phyloP scores from a whole-genome alignment of 2,797 vertebrate genomes.

The Pseudochaenichthys georgianus region DNA sequence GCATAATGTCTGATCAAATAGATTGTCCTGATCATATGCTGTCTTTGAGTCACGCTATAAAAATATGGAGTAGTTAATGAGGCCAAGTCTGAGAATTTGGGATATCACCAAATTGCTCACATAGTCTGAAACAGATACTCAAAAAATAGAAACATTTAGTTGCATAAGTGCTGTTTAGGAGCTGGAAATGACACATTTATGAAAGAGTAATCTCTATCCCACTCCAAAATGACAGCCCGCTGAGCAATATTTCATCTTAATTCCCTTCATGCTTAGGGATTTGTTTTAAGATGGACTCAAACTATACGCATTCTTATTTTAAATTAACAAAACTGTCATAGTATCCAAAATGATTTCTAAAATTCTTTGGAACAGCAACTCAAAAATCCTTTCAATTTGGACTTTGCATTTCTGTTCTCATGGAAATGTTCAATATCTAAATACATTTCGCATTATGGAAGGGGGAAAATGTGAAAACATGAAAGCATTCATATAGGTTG shows the following conservation, averaged over 20 bases:
- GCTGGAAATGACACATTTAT: background rate
- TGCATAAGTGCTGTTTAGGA: background rate
- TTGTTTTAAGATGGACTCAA: background rate
- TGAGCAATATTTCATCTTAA: background rate
- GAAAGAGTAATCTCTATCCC: background rate
- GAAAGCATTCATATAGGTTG: background rate
- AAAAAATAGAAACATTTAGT: background rate
- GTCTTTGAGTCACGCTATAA: background rate
- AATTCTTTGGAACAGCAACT: background rate
- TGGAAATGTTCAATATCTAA: background rate
- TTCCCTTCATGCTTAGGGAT: background rate
- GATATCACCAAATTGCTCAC: background rate
- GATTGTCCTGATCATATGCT: slow-evolving; percentile 1
- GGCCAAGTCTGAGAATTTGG: background rate
- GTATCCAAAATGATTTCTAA: too few species aligned
- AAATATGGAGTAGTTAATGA: background rate
- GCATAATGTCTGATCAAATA: background rate
- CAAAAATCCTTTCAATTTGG: background rate
- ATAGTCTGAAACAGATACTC: background rate
- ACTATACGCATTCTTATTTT: background rate
- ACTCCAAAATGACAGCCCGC: background rate
- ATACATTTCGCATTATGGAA: background rate
- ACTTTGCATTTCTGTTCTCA: background rate
- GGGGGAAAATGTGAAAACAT: background rate
- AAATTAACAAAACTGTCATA: background rate